Conservation (phyloP, 2,113 vertebrate species). For the Malurus melanocephalus region DNA sequence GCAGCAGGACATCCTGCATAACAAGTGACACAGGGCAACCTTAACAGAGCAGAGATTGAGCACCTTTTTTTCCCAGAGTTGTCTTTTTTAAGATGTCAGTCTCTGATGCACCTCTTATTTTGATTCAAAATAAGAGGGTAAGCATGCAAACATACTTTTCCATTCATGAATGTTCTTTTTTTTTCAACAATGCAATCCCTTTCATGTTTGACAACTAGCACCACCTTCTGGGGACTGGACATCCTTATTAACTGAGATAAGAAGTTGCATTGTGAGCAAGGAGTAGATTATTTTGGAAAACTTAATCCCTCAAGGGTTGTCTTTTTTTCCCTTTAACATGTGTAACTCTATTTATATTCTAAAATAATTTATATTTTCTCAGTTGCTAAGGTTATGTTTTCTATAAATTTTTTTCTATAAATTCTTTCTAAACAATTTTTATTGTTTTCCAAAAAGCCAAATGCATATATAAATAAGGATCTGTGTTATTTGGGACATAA, state of each 20-base stretch:
- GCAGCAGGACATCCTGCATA: background rate
- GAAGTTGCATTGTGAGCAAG: background rate
- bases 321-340: background rate
- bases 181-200: background rate
- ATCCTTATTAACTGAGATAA: background rate
- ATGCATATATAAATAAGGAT: background rate
- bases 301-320: background rate
- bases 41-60: background rate
- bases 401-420: background rate
- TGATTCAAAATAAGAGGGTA: background rate
- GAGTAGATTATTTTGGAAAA: background rate
- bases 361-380: background rate
- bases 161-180: background rate
- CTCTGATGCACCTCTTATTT: background rate
- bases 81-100: background rate
- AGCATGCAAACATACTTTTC: background rate
- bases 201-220: slow-evolving; percentile 48
- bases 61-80: background rate
- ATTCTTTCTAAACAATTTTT: too few relatives aligned
- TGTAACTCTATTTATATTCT: background rate
- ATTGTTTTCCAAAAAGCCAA: background rate
- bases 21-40: background rate
- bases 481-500: background rate
- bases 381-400: background rate
- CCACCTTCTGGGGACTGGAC: slow-evolving; percentile 63